Conservation (phyloP, 2,113 vertebrate species). For the Sakesphorus luctuosus region DNA sequence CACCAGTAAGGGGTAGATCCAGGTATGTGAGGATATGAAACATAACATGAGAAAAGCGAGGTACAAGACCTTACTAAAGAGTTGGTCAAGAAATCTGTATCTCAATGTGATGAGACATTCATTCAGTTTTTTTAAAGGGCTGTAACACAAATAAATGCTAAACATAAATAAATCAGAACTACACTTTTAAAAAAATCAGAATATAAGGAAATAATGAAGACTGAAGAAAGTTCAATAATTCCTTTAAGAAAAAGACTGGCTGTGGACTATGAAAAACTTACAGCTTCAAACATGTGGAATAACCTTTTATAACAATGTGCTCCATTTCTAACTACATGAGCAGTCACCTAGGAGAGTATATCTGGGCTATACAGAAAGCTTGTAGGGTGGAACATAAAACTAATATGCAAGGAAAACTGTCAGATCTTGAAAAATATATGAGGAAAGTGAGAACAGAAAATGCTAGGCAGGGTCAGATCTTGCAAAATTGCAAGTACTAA, state of each 20-base stretch:
- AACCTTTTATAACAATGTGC: background rate
- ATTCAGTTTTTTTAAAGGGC: rapidly evolving
- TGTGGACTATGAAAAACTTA: background rate
- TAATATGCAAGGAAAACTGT: conserved; percentile 23
- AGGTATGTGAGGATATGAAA: background rate
- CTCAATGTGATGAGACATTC: background rate
- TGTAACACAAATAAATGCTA: background rate
- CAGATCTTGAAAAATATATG: conserved; percentile 31
- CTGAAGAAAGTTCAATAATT: background rate
- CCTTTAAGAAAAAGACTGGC: background rate
- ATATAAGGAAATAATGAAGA: background rate
- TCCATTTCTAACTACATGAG: conserved; percentile 15
- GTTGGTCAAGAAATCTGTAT: background rate
- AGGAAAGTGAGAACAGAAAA: conserved; percentile 27
- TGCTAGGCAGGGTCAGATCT: background rate
- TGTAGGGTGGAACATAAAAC: background rate
- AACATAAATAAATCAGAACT: background rate
- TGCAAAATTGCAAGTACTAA: conserved; percentile 14
- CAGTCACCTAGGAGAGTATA: background rate
- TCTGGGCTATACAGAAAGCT: background rate
- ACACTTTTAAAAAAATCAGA: background rate
- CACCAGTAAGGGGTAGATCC: background rate
- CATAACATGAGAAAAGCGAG: background rate
- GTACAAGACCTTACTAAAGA: background rate
- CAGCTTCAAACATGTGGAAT: background rate